Evolutionary conservation across 2,113 vertebrate species (phyloP).

Genomic region (Lagopus muta): DNA sequence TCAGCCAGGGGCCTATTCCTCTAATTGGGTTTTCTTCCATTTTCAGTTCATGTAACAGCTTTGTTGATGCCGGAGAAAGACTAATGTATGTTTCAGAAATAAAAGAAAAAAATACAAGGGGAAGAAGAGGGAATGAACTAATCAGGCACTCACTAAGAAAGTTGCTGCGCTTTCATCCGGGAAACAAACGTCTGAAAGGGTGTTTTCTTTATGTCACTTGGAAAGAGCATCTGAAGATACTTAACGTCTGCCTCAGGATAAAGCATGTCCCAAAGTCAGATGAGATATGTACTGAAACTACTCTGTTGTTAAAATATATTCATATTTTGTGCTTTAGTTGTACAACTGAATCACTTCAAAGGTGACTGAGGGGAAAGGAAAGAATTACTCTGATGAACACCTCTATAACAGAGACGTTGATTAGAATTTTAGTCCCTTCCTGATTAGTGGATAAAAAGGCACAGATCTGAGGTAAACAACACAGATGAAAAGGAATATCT

Average conservation of each 20-base stretch:
- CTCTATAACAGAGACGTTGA: slow-evolving; percentile 16
- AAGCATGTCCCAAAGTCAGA: background rate
- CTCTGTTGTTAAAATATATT: background rate
- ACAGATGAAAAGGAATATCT: slow-evolving; percentile 26
- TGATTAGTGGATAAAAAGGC: background rate
- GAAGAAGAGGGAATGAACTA: background rate
- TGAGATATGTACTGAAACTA: background rate
- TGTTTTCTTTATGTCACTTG: background rate
- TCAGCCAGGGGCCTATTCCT: background rate
- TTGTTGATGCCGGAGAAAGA: background rate
- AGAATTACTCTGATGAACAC: slow-evolving; percentile 33
- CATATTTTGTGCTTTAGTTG: background rate
- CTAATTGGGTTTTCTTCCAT: background rate
- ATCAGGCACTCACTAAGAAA: background rate
- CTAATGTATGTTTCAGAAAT: background rate
- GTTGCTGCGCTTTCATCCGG: background rate
- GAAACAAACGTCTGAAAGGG: background rate
- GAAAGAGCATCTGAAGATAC: background rate
- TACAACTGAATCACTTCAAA: slow-evolving; percentile 22
- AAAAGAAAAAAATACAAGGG: background rate
- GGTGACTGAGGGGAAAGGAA: slow-evolving; percentile 29
- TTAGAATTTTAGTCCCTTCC: slow-evolving; percentile 17
- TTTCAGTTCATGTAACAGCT: background rate
- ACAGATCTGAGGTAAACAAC: slow-evolving; percentile 45
- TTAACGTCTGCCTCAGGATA: background rate